Percentiles rank a stretch among this genome's conserved stretches.
These are phyloP conservation scores for Sebastes umbrosus DNA, from an alignment of 2,797 vertebrate species.

Conservation along the genomic window DNA sequence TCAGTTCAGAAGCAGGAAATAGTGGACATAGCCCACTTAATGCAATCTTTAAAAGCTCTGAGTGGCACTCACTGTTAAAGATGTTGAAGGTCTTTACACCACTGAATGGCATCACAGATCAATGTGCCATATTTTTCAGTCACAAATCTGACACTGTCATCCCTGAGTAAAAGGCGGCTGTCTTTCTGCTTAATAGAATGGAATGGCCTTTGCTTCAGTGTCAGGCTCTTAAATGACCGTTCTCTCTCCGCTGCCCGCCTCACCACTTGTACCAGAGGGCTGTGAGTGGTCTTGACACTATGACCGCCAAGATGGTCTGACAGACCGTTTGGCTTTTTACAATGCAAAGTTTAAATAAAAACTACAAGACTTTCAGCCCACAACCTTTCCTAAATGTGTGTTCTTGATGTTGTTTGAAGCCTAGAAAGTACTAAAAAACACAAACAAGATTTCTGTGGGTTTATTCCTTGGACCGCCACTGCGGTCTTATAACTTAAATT, in stretches of 20 bases:
- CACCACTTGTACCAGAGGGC: neutral
- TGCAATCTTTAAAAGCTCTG: conserved; percentile 3
- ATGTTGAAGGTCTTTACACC: neutral
- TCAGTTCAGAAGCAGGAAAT: neutral
- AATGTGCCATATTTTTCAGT: conserved; percentile 20
- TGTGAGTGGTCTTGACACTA: neutral
- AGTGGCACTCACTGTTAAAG: neutral
- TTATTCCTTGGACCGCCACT: neutral
- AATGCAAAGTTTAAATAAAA: neutral
- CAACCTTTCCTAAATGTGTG: neutral
- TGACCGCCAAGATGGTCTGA: neutral
- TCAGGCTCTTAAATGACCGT: conserved; percentile 4
- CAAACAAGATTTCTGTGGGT: no score
- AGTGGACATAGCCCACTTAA: neutral
- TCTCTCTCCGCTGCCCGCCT: neutral
- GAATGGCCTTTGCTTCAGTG: conserved; percentile 19
- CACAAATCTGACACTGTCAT: conserved; percentile 21
- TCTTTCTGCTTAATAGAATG: conserved; percentile 16
- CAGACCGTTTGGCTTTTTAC: neutral
- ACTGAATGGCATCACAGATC: conserved; percentile 19
- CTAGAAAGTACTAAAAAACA: neutral
- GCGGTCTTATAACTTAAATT: no score
- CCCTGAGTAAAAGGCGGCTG: conserved; percentile 8
- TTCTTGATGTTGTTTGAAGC: neutral
- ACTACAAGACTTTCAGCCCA: neutral